phyloP scores from a whole-genome alignment of 1,140 invertebrate species.

The Hormaphis cornu region DNA sequence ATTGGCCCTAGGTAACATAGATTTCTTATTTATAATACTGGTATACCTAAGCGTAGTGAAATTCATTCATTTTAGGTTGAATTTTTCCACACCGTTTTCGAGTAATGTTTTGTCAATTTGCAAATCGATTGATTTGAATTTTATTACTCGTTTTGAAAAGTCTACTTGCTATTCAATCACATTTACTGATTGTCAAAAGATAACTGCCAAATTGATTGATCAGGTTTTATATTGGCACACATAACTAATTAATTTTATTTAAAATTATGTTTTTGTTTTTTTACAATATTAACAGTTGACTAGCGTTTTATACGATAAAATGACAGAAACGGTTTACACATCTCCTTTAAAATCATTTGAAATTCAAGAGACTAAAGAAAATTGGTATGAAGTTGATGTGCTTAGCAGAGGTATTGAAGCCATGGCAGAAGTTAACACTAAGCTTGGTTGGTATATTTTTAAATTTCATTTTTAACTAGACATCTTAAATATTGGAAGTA shows the following conservation, averaged over 20 bases:
- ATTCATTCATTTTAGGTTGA: conserved; percentile 54
- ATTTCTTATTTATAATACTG: neutral
- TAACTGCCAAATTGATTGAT: conserved; percentile 3
- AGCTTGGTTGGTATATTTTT: conserved; percentile 54
- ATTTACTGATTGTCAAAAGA: conserved; percentile 40
- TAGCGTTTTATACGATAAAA: conserved; percentile 60
- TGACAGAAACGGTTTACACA: conserved; percentile 71
- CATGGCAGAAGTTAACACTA: conserved; percentile 69
- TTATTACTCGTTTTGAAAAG: conserved; percentile 68
- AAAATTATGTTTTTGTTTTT: neutral
- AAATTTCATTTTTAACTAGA: neutral
- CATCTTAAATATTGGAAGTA: neutral
- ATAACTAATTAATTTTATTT: neutral
- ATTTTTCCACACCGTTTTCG: conserved; percentile 88
- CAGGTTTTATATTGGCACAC: neutral
- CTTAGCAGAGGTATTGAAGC: conserved; percentile 64
- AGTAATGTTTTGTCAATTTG: conserved; percentile 93
- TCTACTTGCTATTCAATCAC: conserved; percentile 68
- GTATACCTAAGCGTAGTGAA: neutral
- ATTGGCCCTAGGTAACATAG: conserved; percentile 62
- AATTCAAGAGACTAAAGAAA: conserved; percentile 58
- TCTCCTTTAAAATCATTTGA: conserved; percentile 59
- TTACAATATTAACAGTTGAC: conserved; percentile 31
- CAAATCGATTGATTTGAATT: conserved; percentile 62
- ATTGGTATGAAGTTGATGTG: conserved; percentile 77